phyloP scores from a whole-genome alignment of 2,797 vertebrate genomes.

The Sebastes glaucus region DNA sequence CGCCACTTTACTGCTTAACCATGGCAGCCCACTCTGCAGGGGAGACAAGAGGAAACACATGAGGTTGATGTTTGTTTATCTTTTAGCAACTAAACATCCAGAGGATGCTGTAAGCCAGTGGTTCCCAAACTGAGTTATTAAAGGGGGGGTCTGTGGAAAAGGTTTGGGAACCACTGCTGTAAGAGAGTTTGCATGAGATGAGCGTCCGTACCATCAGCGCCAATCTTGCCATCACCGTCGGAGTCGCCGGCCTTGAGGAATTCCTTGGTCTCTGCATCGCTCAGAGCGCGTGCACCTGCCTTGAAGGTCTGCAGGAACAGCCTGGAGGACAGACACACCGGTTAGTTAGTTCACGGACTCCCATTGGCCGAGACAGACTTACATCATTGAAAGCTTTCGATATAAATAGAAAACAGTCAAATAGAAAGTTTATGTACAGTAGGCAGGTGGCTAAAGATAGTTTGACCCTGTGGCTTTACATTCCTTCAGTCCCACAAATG shows the following conservation, averaged over 20 bases:
- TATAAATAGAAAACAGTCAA: background rate
- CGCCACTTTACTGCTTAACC: constrained; percentile 80
- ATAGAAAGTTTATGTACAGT: background rate
- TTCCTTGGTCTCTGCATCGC: constrained; percentile 77
- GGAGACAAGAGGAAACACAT: background rate
- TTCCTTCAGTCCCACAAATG: background rate
- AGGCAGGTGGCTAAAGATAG: background rate
- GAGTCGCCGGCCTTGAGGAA: constrained; percentile 85
- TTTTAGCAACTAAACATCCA: background rate
- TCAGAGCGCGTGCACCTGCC: constrained; percentile 75
- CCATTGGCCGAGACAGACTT: background rate
- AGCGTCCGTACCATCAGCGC: constrained; percentile 73
- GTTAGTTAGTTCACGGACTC: constrained; percentile 20
- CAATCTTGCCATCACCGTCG: constrained; percentile 87
- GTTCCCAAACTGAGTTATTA: too few species aligned
- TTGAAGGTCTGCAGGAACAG: constrained; percentile 87
- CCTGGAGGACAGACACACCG: constrained; percentile 51
- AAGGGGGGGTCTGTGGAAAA: too few species aligned
- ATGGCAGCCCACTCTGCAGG: constrained; percentile 79
- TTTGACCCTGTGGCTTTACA: background rate
- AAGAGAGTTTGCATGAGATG: background rate
- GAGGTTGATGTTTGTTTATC: background rate
- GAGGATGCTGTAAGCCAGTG: background rate
- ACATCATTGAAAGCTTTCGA: background rate
- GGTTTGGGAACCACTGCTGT: too few species aligned